These are phyloP conservation scores for Athrips mouffetella DNA, from an alignment of 2,888 invertebrate species.

Conservation along the genomic window DNA sequence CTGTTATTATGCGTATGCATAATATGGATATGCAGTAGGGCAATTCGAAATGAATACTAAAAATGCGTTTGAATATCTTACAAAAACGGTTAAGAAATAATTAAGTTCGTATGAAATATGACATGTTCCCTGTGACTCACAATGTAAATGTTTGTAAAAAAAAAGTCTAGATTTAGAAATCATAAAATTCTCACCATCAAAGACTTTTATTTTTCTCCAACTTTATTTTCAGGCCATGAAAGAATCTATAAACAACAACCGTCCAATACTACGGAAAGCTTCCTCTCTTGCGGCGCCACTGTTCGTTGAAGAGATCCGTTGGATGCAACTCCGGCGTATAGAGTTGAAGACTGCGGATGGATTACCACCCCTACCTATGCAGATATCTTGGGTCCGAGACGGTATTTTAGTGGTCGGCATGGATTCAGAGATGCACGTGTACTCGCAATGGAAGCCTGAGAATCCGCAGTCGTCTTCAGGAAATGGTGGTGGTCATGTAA, in stretches of 20 bases:
- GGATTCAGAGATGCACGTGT: conserved; percentile 99
- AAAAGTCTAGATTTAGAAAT: too few relatives aligned
- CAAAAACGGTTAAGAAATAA: too few relatives aligned
- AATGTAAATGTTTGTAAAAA: too few relatives aligned
- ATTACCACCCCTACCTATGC: conserved; percentile 97
- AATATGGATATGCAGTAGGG: too few relatives aligned
- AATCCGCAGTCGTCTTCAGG: conserved; percentile 50
- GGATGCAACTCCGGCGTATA: conserved; percentile 97
- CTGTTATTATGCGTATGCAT: too few relatives aligned
- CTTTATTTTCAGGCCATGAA: conserved; percentile 82
- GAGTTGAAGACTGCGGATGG: conserved; percentile 96
- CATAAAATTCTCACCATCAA: too few relatives aligned
- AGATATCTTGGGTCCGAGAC: conserved; percentile 98
- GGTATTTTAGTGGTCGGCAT: conserved; percentile 98
- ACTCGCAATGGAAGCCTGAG: conserved; percentile 97
- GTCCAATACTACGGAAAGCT: conserved; percentile 92
- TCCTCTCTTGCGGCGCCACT: conserved; percentile 93
- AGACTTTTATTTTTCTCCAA: background rate
- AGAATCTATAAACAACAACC: conserved; percentile 89
- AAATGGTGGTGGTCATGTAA: conserved; percentile 47
- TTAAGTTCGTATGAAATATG: too few relatives aligned
- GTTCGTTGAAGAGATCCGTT: conserved; percentile 94
- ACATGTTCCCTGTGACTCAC: too few relatives aligned
- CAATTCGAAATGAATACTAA: too few relatives aligned
- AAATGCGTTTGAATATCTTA: too few relatives aligned